phyloP scores from a whole-genome alignment of 1,140 invertebrate species.

The Calliopsis andreniformis region DNA sequence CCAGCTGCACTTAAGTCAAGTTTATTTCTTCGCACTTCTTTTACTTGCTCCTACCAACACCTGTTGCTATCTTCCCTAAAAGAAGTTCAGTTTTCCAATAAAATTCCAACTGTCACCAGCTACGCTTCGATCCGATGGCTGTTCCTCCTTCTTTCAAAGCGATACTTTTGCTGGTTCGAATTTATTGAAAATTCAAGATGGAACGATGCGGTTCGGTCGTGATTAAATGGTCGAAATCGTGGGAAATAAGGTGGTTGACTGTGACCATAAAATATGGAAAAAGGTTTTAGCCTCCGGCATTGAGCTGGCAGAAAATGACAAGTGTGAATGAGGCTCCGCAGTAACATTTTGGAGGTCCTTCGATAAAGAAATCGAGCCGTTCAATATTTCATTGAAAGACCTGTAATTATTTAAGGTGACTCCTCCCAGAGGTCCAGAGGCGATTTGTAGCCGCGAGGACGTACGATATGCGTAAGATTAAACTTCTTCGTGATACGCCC shows the following conservation, averaged over 20 bases:
- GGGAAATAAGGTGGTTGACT: neutral
- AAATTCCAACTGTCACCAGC: conserved; percentile 42
- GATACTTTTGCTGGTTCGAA: neutral
- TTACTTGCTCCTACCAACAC: conserved; percentile 35
- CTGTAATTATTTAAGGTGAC: conserved; percentile 22
- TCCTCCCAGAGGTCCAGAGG: neutral
- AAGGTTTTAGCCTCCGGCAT: neutral
- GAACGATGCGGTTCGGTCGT: neutral
- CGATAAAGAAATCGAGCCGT: neutral
- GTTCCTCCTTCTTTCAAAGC: neutral
- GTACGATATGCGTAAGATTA: neutral
- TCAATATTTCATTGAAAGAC: neutral
- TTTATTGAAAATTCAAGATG: conserved; percentile 15
- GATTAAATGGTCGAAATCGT: neutral
- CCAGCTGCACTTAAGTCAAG: neutral
- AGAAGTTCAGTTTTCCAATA: conserved; percentile 50
- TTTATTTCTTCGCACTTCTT: conserved; percentile 19
- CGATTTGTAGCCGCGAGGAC: neutral
- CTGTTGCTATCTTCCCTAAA: conserved; percentile 43
- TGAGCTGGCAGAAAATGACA: neutral
- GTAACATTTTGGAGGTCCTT: neutral
- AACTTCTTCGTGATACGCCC: neutral
- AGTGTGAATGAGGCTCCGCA: neutral
- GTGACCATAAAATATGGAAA: conserved; percentile 19
- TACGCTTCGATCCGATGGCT: conserved; percentile 2